Evolutionary conservation across 2,797 vertebrate genomes (phyloP).

Genomic region (Leptodactylus fallax): DNA sequence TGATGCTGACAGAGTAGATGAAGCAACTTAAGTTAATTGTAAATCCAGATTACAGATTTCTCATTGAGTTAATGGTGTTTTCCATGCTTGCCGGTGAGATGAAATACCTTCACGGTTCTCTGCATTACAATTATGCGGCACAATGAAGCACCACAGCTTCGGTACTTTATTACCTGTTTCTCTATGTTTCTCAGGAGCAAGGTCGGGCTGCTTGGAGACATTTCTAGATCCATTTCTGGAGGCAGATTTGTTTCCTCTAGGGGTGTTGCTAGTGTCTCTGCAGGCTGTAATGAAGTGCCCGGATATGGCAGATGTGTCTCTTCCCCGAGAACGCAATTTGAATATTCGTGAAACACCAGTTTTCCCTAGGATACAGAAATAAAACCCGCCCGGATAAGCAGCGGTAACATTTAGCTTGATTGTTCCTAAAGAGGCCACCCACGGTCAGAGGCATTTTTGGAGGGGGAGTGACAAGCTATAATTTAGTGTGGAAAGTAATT

Average conservation of each 20-base stretch:
- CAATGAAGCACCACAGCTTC: slow-evolving; percentile 19
- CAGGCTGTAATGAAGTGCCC: slow-evolving; percentile 77
- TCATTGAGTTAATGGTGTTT: not conserved
- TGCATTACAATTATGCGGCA: slow-evolving; percentile 62
- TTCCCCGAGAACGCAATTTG: slow-evolving; percentile 84
- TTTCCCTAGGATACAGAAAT: slow-evolving; percentile 81
- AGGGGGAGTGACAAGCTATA: not conserved
- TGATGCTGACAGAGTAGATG: not conserved
- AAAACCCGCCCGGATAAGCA: slow-evolving; percentile 71
- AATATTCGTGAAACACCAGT: slow-evolving; percentile 85
- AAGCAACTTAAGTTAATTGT: slow-evolving; percentile 16
- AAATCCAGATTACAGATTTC: slow-evolving; percentile 5
- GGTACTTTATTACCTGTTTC: slow-evolving; percentile 85
- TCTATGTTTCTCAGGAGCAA: slow-evolving; percentile 92
- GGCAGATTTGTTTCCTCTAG: slow-evolving; percentile 74
- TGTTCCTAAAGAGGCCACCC: slow-evolving; percentile 11
- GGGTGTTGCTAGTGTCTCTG: slow-evolving; percentile 73
- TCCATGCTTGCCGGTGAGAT: not conserved
- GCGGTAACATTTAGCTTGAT: slow-evolving; percentile 26
- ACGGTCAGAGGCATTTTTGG: not conserved
- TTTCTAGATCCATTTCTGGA: slow-evolving; percentile 83
- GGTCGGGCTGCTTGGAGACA: slow-evolving; percentile 89
- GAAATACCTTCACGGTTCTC: slow-evolving; percentile 62
- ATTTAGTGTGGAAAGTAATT: slow-evolving; percentile 12
- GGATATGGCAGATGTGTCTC: slow-evolving; percentile 81